A percentile compares a stretch with the other conserved stretches of the same genome.
Conservation (phyloP, 2,797 vertebrate species). For the Phrynocephalus vlangalii region DNA sequence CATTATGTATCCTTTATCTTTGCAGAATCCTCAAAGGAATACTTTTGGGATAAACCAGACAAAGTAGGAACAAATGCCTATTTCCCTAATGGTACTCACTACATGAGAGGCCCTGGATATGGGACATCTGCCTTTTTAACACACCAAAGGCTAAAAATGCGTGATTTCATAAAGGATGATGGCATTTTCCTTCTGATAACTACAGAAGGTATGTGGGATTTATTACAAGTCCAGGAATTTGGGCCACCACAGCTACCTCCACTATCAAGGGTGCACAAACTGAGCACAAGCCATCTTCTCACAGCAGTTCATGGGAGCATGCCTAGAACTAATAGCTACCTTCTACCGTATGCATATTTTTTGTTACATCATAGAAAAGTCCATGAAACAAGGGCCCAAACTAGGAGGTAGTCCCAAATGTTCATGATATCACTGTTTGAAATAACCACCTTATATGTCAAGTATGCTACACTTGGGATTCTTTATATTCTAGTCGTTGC, state of each 20-base stretch:
- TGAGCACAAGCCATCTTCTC: background rate
- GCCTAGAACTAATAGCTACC: background rate
- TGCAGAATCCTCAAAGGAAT: conserved; percentile 25
- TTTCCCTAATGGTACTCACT: conserved; percentile 83
- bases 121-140: conserved; percentile 85
- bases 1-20: conserved; percentile 17
- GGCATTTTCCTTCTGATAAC: conserved; percentile 87
- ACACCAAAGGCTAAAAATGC: conserved; percentile 84
- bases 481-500: too few relatives aligned
- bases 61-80: conserved; percentile 79
- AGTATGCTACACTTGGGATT: background rate
- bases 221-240: background rate
- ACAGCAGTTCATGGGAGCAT: background rate
- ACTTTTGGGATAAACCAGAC: conserved; percentile 88
- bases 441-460: background rate
- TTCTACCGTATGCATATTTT: background rate
- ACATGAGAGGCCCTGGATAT: conserved; percentile 77
- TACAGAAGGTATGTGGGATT: conserved; percentile 84
- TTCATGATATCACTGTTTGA: background rate
- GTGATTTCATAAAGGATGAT: conserved; percentile 90
- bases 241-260: background rate
- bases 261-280: background rate
- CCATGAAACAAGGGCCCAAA: background rate
- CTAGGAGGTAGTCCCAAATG: background rate
- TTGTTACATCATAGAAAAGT: background rate